Base-by-base conservation (phyloP, 2,797 vertebrate genomes). In the Gymnothorax javanicus region DNA sequence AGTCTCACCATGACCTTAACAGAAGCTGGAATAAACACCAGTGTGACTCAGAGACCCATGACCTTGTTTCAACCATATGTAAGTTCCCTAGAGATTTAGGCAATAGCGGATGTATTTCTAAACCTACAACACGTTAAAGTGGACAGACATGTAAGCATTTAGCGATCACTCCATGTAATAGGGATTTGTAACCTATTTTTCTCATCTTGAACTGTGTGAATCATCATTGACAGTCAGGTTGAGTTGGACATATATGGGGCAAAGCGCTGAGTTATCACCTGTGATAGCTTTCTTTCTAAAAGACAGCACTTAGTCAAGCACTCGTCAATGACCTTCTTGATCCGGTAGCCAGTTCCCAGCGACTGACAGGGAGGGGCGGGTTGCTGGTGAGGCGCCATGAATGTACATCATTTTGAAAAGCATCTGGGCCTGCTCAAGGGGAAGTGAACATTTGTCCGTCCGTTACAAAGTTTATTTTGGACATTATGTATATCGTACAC, bases 311-410 rank as follows among this genome's bases (percentile, higher is more conserved):
- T 90, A 87, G 89, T 88, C 89, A 84, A 90, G 92, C 89, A 79
- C 43, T 54, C 50, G 17, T 17, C 43, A 54, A 79, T 84, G 91
- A 91, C 89, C 88, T 54, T 50, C 90, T 91, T 93, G 93, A 94
- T 93, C 94, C 85, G 75, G 1, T 0, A 79, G 91, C 86, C 87
- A 91, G 89, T 57, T 91, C 69, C 91, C 91, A 90, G 89, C 92
- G 91, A 88, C 89, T 91, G 91, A 89, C 89, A 84, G 88, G 88
- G 56, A 83, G 85, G 86, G 88, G 89, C 84, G 90, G 89, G 89
- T 50, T 60, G 54, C 60, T 64, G 20, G 0, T n/a, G 64, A 73
- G 87, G 87, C 87, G 57, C 87, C 88, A 93, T 90, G 88, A 90
- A 33, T 86, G 84, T 75, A 87, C 62, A 87, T 86, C 33, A 82